phyloP scores from a whole-genome alignment of 2,113 vertebrate species.

The Esox niger region DNA sequence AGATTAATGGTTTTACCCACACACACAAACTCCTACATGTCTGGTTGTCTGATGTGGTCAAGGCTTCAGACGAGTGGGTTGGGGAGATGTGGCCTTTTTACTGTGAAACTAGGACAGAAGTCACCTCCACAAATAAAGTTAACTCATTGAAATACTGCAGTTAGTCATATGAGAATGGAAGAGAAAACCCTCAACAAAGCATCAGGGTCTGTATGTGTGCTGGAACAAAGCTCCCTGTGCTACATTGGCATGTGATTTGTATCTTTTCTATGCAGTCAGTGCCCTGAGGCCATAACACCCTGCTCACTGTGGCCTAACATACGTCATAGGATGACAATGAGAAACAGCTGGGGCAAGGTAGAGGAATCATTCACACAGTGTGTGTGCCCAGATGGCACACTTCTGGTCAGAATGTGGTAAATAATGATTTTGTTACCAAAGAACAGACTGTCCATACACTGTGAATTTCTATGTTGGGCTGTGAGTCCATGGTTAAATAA shows the following conservation, averaged over 20 bases:
- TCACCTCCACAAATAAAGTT: constrained; percentile 10
- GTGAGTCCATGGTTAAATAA: background rate
- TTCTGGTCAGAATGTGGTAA: background rate
- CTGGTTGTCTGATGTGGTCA: background rate
- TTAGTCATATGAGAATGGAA: constrained; percentile 36
- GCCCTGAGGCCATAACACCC: background rate
- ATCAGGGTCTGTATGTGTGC: background rate
- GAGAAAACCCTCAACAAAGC: constrained; percentile 24
- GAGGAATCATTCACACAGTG: background rate
- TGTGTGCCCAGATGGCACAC: background rate
- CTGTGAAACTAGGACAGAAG: background rate
- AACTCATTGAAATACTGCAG: background rate
- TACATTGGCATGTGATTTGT: background rate
- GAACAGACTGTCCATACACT: background rate
- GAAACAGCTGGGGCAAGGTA: background rate
- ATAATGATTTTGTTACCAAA: background rate
- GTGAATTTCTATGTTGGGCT: background rate
- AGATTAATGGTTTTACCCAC: no score
- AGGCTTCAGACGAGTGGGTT: background rate
- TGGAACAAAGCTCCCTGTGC: background rate
- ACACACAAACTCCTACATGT: background rate
- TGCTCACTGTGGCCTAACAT: background rate
- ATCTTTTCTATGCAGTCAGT: no score
- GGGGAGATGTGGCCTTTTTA: background rate
- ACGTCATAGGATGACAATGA: background rate